These are phyloP conservation scores for Hartigia nigra DNA, from an alignment of 2,888 invertebrate species.

Conservation along the genomic window DNA sequence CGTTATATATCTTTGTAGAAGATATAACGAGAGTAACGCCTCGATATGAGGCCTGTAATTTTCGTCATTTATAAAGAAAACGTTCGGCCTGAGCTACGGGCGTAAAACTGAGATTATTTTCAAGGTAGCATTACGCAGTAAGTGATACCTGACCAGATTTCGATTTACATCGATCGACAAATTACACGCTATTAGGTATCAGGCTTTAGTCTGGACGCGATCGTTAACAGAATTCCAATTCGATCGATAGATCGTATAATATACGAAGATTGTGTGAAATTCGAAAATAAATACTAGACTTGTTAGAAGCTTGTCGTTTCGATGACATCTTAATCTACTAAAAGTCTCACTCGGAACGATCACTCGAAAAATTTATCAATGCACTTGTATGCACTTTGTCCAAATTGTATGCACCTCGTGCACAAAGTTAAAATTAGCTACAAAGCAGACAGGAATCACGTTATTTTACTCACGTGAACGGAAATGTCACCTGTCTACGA, in stretches of 20 bases:
- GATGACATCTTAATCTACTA: too few species aligned
- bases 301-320: too few species aligned
- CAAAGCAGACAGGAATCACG: not conserved
- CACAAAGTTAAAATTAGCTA: not conserved
- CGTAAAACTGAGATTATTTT: conserved; percentile 32
- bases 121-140: conserved; percentile 53
- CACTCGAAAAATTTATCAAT: too few species aligned
- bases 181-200: conserved; percentile 46
- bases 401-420: too few species aligned
- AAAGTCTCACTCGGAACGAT: too few species aligned
- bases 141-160: conserved; percentile 53
- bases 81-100: conserved; percentile 24
- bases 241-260: conserved; percentile 12
- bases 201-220: conserved; percentile 12
- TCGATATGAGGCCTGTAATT: conserved; percentile 44
- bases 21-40: conserved; percentile 33
- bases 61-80: conserved; percentile 48
- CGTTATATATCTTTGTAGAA: not conserved
- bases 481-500: not conserved
- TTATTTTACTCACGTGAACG: not conserved
- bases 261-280: conserved; percentile 1
- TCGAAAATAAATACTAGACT: not conserved
- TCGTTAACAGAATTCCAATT: conserved; percentile 26
- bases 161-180: conserved; percentile 57
- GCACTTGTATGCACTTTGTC: too few species aligned